phyloP scores from a whole-genome alignment of 2,888 invertebrate genomes.

The Amblyjoppa proteus region DNA sequence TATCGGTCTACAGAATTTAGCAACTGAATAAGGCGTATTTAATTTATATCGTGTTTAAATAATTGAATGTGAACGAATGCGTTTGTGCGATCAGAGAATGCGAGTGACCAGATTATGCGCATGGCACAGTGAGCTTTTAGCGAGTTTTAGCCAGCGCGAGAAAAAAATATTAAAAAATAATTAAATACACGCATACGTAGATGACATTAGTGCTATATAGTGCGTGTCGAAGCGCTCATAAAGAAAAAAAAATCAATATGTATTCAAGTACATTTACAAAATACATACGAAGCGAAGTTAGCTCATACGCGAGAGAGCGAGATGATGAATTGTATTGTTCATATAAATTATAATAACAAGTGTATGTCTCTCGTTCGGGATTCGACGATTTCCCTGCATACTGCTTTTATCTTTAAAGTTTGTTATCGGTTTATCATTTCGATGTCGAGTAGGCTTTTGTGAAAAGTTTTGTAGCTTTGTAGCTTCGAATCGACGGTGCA shows the following conservation, averaged over 20 bases:
- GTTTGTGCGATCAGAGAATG: conserved; percentile 24
- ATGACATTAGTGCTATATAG: neutral
- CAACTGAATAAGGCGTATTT: conserved; percentile 71
- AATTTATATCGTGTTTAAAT: conserved; percentile 76
- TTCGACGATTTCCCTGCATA: conserved; percentile 27
- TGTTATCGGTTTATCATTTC: conserved; percentile 44
- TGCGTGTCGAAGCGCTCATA: conserved; percentile 37
- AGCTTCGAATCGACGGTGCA: conserved; percentile 15
- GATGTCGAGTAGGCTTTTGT: conserved; percentile 26
- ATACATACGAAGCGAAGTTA: conserved; percentile 15
- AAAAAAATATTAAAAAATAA: neutral
- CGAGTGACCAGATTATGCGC: conserved; percentile 13
- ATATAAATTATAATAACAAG: conserved; percentile 55
- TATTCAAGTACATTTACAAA: conserved; percentile 10
- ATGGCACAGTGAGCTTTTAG: conserved; percentile 14
- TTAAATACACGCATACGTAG: neutral
- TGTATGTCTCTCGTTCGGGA: conserved; percentile 53
- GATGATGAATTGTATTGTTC: conserved; percentile 57
- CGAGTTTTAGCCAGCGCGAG: conserved; percentile 13
- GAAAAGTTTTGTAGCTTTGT: conserved; percentile 6
- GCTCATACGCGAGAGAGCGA: conserved; percentile 46
- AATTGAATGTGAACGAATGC: conserved; percentile 66
- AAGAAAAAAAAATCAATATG: conserved; percentile 14
- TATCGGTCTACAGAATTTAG: conserved; percentile 38
- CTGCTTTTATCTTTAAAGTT: conserved; percentile 22